Percentiles rank a stretch among this genome's conserved stretches.
These are phyloP conservation scores for Miniopterus natalensis DNA, from an alignment of 2,113 vertebrate species.

Conservation along the genomic window DNA sequence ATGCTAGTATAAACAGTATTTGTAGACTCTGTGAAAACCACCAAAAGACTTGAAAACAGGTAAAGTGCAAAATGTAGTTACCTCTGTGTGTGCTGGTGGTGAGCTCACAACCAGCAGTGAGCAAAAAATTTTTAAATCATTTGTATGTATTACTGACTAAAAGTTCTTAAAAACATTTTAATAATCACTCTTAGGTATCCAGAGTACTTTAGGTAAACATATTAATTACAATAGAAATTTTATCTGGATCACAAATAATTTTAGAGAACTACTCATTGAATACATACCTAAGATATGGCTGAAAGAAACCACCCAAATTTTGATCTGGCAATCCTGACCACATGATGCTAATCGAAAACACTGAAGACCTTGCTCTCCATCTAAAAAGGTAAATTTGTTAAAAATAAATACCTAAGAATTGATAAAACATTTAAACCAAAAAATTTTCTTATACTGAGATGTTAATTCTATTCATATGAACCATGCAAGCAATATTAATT, in stretches of 20 bases:
- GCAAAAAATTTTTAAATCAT: background rate
- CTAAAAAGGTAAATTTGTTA: conserved; percentile 83
- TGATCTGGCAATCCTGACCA: conserved; percentile 93
- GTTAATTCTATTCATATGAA: conserved; percentile 46
- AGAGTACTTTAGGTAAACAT: conserved; percentile 24
- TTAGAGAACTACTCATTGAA: conserved; percentile 8
- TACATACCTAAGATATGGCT: conserved; percentile 89
- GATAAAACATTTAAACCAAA: background rate
- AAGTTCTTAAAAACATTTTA: conserved; percentile 52
- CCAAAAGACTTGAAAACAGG: background rate
- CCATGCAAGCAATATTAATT: background rate
- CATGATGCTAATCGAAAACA: conserved; percentile 93
- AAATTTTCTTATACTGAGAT: background rate
- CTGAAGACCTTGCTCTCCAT: conserved; percentile 79
- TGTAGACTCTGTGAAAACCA: background rate
- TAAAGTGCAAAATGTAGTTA: background rate
- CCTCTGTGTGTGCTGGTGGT: too few species aligned
- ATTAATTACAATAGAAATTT: conserved; percentile 27
- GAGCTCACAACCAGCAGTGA: background rate
- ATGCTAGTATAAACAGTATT: background rate
- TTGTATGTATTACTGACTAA: background rate
- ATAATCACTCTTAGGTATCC: conserved; percentile 31
- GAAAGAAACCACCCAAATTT: conserved; percentile 92
- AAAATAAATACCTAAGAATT: conserved; percentile 66
- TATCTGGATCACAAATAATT: background rate